Evolutionary conservation across 2,888 invertebrate species (phyloP), one percentile per base, ranked within the genome.

Genomic region (Cancer borealis): DNA sequence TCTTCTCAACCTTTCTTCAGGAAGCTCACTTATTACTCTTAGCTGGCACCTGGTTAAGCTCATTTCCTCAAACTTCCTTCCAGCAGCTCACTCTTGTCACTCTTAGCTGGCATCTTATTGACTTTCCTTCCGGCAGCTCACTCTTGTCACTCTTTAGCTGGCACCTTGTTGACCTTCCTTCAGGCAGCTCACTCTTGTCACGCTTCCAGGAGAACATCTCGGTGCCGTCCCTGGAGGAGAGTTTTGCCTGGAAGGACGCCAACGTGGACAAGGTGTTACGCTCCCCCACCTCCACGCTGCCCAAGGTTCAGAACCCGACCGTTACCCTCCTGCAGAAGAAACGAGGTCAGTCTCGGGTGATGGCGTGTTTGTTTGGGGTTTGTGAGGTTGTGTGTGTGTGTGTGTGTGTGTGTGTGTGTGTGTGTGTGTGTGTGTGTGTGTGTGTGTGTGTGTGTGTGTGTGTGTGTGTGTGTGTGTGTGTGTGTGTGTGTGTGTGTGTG

Each of bases 301-400:
- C 98, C 3, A 97, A 97, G 96, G 98, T 98, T 1, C 98, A 98
- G 97, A 98, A 98, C 97, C 98, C 98, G 0, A 98, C 98, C 8
- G 98, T 98, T 96, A 98, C 98, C 0, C 97, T 98, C 84, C 97
- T 98, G 95, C 98, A 98, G 97, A 98, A 98, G 97, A 98, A 98
- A 94, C 97, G 98, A 98, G 98, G 98, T 98, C 97, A 96, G 95
- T 95, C 3, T n/a, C n/a, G 4, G n/a, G n/a, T 46, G 21, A 21
- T 26, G 47, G 3, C 10, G 12, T 30, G 10, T 26, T 47, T 46
- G 88, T 5, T 8, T 26, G 39, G 45, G 45, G 88, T 88, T 8
- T 45, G 21, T 14, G 79, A 47, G n/a, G n/a, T 79, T 92, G 46
- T n/a, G 21, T 10, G 60, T 60, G 8, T 60, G 14, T 49, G 88